Base-by-base conservation (phyloP, 1,140 invertebrate species). In the Matsumurasca onukii region DNA sequence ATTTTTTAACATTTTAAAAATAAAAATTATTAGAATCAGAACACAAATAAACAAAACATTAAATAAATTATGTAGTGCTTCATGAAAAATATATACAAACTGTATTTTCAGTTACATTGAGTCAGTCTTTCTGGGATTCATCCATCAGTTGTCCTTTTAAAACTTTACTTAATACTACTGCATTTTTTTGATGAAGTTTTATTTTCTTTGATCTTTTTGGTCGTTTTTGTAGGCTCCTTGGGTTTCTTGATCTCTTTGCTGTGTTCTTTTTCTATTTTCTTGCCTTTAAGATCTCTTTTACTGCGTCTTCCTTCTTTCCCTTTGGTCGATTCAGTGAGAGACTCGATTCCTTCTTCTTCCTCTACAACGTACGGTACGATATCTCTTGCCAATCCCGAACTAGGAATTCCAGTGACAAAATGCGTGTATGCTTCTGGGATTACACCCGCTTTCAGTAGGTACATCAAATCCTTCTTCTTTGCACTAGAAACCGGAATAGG, bases 401-500 rank as follows among this genome's bases (percentile, higher is more conserved):
- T 39, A 39, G 34, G 34, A 39, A 39, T 39, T 39, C 34, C 34
- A 39, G 34, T 39, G 34, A 39, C 34, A 39, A 39, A 39, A 39
- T n/a, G 5, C 34, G 34, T 39, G 34, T 39, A 39, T 39, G 34
- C 17, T 39, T 39, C 34, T 39, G 34, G 34, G 34, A 39, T 39
- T 39, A 39, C 34, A 39, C 34, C 34, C 34, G 34, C 34, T 39
- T 39, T 39, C 34, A 39, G 17, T 39, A 39, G 34, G 34, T 39
- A 39, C 34, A 39, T 39, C 34, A 39, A 39, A 39, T 39, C 34
- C 34, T 39, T 39, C 17, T 39, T 17, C 34, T 39, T 39, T 5
- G 34, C 34, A 39, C 34, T 39, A 17, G 34, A 39, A 39, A 39
- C 34, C 34, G 34, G 34, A 39, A 39, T 39, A 39, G 34, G 34